phyloP scores from a whole-genome alignment of 2,113 vertebrate genomes.

The Eupsittula cactorum region DNA sequence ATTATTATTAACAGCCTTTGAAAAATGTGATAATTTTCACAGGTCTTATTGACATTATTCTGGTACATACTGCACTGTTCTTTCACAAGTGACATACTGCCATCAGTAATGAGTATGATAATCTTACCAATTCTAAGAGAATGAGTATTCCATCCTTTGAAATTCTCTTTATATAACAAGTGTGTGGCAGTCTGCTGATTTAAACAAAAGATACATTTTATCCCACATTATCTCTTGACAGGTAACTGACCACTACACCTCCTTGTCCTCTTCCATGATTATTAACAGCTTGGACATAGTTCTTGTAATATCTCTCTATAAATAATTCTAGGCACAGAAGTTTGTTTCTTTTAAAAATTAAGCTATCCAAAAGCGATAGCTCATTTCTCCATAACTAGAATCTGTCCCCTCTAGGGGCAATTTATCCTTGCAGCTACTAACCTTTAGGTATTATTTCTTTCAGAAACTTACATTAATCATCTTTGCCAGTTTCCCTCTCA shows the following conservation, averaged over 20 bases:
- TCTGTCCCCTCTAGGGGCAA: not conserved
- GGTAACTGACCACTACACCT: slow-evolving; percentile 19
- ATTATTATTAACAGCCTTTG: not conserved
- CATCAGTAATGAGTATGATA: not conserved
- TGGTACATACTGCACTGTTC: not conserved
- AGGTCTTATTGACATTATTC: not conserved
- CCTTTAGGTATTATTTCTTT: slow-evolving; percentile 45
- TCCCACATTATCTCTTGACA: not conserved
- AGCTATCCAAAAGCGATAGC: slow-evolving; percentile 31
- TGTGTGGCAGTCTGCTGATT: not conserved
- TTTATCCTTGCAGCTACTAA: slow-evolving; percentile 39
- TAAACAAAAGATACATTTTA: not conserved
- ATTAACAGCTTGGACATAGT: slow-evolving; percentile 10
- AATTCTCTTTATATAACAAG: not conserved
- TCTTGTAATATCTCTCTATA: slow-evolving; percentile 26
- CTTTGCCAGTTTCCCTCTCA: not conserved
- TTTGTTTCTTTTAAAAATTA: slow-evolving; percentile 57
- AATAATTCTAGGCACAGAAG: not conserved
- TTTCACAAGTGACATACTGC: not conserved
- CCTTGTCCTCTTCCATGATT: slow-evolving; percentile 17
- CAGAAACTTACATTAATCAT: slow-evolving; percentile 17
- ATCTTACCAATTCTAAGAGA: not conserved
- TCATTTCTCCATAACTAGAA: slow-evolving; percentile 13
- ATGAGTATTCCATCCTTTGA: not conserved
- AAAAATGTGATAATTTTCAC: slow-evolving; percentile 6